These are phyloP conservation scores for Sinocyclocheilus anshuiensis DNA, from an alignment of 2,113 vertebrate species.

Conservation along the genomic window DNA sequence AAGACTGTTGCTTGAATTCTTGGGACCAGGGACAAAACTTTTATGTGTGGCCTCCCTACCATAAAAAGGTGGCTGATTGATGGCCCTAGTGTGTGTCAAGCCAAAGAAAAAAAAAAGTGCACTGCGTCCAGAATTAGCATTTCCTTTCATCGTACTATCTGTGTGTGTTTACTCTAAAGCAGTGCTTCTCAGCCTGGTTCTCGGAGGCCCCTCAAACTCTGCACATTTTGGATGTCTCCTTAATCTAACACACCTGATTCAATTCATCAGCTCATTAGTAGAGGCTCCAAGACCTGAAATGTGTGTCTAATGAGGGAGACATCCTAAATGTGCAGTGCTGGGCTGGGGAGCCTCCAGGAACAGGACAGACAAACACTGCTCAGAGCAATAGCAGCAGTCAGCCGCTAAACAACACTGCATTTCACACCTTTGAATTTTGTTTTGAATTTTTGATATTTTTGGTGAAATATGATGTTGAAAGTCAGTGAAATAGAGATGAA, in stretches of 20 bases:
- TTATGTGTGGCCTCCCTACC: background rate
- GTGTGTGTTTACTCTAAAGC: background rate
- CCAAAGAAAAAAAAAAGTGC: background rate
- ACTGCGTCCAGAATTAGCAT: background rate
- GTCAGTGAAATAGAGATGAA: background rate
- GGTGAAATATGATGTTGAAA: background rate
- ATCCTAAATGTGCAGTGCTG: background rate
- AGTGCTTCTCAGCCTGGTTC: background rate
- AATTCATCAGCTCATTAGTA: conserved; percentile 4
- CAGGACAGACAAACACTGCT: background rate
- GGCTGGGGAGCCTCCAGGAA: background rate
- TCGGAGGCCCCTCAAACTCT: background rate
- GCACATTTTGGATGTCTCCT: background rate
- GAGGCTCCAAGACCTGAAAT: background rate
- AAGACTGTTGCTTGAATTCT: background rate
- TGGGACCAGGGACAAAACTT: background rate
- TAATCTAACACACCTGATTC: conserved; percentile 4
- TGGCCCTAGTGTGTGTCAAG: background rate
- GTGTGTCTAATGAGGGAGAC: background rate
- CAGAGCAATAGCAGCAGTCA: conserved; percentile 3
- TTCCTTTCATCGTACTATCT: background rate
- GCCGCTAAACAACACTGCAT: background rate
- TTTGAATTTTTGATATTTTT: no score
- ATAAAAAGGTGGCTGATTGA: background rate
- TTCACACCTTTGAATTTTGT: background rate